These are phyloP conservation scores for Peromyscus californicus DNA, from an alignment of 2,113 vertebrate genomes.

Conservation along the genomic window DNA sequence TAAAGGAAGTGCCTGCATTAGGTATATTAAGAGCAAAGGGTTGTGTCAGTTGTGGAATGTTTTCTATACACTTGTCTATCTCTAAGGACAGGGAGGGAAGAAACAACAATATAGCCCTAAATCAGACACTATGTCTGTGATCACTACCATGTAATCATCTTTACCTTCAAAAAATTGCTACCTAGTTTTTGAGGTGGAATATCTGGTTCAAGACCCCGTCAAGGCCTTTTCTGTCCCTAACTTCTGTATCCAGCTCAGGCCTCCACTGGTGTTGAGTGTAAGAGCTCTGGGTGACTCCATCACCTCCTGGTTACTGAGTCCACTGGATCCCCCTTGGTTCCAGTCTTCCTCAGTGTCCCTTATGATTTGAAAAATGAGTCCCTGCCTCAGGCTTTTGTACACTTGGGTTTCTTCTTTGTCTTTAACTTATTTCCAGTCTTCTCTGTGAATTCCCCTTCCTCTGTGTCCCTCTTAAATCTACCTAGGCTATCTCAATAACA, in stretches of 20 bases:
- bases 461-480: background rate
- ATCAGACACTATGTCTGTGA: background rate
- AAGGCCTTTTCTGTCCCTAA: background rate
- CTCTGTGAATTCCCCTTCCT: background rate
- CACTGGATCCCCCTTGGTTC: background rate
- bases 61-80: background rate
- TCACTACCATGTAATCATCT: background rate
- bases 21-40: background rate
- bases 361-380: background rate
- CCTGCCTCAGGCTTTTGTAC: background rate
- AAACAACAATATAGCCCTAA: background rate
- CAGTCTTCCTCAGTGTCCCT: background rate
- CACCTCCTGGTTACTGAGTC: background rate
- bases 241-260: background rate
- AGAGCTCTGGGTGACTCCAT: background rate
- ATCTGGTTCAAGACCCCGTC: background rate
- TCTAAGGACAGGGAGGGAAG: background rate
- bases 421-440: background rate
- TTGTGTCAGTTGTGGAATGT: background rate
- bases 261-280: background rate
- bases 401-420: background rate
- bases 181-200: background rate
- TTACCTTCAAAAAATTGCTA: too few relatives aligned
- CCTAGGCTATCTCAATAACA: background rate
- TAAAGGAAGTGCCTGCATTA: background rate